These are phyloP conservation scores for Xestobium rufovillosum DNA, from an alignment of 2,888 invertebrate species.

Conservation along the genomic window DNA sequence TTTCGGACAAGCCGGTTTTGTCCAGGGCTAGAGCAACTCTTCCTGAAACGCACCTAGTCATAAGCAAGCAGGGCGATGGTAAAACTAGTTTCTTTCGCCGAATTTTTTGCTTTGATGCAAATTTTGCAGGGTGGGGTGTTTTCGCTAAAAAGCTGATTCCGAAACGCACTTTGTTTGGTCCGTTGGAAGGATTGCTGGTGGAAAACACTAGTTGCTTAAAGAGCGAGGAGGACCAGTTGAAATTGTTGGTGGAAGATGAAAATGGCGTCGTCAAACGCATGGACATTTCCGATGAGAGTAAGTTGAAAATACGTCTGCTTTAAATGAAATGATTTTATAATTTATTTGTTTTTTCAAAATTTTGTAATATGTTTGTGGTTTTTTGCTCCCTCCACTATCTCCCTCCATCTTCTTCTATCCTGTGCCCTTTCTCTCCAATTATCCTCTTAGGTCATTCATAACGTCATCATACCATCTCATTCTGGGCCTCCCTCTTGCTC, in stretches of 20 bases:
- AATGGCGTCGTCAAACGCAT: conserved; percentile 45
- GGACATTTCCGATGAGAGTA: conserved; percentile 59
- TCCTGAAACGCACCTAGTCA: conserved; percentile 56
- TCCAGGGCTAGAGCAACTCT: conserved; percentile 73
- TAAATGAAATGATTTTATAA: conserved; percentile 4
- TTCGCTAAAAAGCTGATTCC: conserved; percentile 64
- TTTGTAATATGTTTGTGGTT: conserved; percentile 7
- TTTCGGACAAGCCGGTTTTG: conserved; percentile 58
- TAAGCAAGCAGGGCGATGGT: conserved; percentile 44
- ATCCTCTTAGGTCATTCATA: too few relatives aligned
- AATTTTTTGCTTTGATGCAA: conserved; percentile 3
- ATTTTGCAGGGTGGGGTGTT: conserved; percentile 48
- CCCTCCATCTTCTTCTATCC: too few relatives aligned
- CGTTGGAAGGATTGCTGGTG: conserved; percentile 61
- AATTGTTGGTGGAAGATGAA: conserved; percentile 47
- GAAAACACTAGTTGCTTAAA: conserved; percentile 20
- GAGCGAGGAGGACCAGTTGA: conserved; percentile 32
- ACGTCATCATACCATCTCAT: too few relatives aligned
- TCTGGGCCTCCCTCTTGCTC: too few relatives aligned
- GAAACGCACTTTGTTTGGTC: conserved; percentile 69
- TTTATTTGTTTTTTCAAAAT: conserved; percentile 19
- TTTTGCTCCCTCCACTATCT: too few relatives aligned
- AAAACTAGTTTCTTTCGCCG: conserved; percentile 18
- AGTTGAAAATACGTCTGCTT: too few relatives aligned
- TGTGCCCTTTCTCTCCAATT: too few relatives aligned